Evolutionary conservation across 1,140 invertebrate genomes (phyloP).

Genomic region (Heliconius hermathena): DNA sequence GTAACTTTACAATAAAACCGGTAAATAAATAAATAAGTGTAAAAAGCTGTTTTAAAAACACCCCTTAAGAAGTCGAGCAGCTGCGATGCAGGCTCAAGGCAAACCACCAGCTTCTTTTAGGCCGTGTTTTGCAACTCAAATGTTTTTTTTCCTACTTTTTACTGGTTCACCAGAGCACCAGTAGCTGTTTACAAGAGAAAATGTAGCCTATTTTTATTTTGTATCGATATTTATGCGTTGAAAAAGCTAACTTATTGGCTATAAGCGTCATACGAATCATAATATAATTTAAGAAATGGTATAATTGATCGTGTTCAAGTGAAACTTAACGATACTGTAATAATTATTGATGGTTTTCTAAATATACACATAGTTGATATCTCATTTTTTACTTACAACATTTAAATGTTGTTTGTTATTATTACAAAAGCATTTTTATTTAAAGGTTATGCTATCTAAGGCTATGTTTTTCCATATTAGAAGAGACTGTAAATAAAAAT

Average conservation of each 20-base stretch:
- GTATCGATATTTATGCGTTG: constrained; percentile 34
- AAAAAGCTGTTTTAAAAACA: constrained; percentile 72
- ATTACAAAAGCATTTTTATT: not conserved
- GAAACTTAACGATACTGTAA: constrained; percentile 18
- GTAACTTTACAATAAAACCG: constrained; percentile 60
- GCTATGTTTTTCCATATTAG: no score
- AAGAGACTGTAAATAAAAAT: no score
- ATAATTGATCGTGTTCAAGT: constrained; percentile 23
- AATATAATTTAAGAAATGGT: constrained; percentile 28
- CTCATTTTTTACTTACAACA: not conserved
- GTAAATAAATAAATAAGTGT: constrained; percentile 72
- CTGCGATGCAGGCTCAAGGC: constrained; percentile 68
- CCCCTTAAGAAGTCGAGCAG: constrained; percentile 63
- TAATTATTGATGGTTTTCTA: constrained; percentile 20
- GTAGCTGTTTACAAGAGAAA: constrained; percentile 39
- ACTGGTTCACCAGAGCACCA: constrained; percentile 40
- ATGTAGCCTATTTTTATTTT: constrained; percentile 30
- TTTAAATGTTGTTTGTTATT: not conserved
- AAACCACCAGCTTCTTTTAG: constrained; percentile 69
- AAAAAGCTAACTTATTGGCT: constrained; percentile 35
- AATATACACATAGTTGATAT: not conserved
- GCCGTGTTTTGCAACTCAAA: constrained; percentile 66
- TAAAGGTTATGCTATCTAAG: not conserved
- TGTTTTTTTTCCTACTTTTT: constrained; percentile 54
- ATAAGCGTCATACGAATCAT: constrained; percentile 20